Evolutionary conservation across 2,113 vertebrate species (phyloP), one percentile per base, ranked within the genome.

Genomic region (Piaya cayana): DNA sequence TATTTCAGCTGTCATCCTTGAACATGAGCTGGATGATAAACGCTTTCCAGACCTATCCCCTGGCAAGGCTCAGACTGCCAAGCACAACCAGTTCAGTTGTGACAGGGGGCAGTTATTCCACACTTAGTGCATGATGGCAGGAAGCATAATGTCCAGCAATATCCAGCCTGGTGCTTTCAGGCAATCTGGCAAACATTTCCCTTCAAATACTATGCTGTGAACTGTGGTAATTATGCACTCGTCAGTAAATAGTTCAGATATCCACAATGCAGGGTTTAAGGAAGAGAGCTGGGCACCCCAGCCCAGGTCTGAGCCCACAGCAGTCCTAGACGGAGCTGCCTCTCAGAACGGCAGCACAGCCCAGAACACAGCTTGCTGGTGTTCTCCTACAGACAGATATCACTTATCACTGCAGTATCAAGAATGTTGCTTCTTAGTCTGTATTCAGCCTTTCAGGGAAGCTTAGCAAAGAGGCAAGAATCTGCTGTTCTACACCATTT

Each of bases 401-500:
- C 8, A 67, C 82, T 55, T 81, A 69, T 43, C 27, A 19, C 27
- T 71, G 39, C 47, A 80, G 52, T 53, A 81, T 23, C 72, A 93
- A 88, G 30, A 47, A 86, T 23, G 27, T 23, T 49, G 49, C 58
- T 43, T 63, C 89, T 81, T 22, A 64, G 45, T 42, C 56, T 65
- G 47, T 27, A 82, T n/a, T 91, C 79, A 93, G 65, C 70, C 65
- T 77, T 87, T 84, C 62, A 77, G 26, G 7, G 10, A 12, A 68
- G 36, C 78, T 87, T 37, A 71, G 86, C 62, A 94, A 79, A 86
- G 78, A 88, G 27, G 27, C 58, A 95, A 64, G 74, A 85, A 96
- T 94, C 82, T 90, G 92, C 92, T 90, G 76, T 39, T 52, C 72
- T 93, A 86, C 90, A 91, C 36, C 27, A 69, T 93, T 90, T 92